Evolutionary conservation across 2,113 vertebrate species (phyloP).

Genomic region (Halcyon senegalensis): DNA sequence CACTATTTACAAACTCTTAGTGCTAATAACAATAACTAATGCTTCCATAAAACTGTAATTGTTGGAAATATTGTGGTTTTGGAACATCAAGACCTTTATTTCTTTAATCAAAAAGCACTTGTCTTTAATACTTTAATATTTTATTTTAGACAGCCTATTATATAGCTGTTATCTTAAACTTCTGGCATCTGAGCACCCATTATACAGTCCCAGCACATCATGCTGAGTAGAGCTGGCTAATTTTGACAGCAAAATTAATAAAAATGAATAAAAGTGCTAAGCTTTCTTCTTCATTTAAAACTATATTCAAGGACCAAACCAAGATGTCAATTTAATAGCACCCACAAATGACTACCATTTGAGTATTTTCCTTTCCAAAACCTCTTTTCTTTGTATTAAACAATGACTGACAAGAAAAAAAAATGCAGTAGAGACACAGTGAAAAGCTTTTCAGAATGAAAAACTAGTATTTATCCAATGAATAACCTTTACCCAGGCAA

Average conservation of each 20-base stretch:
- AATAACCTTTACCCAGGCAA: background rate
- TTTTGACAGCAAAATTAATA: background rate
- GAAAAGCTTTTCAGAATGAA: conserved; percentile 15
- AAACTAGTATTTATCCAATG: conserved; percentile 12
- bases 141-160: background rate
- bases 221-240: background rate
- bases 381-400: background rate
- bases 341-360: background rate
- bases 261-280: background rate
- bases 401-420: background rate
- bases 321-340: background rate
- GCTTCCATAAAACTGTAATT: background rate
- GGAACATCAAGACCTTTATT: background rate
- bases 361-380: background rate
- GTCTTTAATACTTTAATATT: background rate
- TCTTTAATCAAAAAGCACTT: background rate
- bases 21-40: background rate
- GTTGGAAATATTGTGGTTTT: background rate
- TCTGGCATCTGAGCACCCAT: background rate
- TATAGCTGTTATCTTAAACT: background rate
- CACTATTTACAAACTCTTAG: background rate
- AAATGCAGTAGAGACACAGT: background rate
- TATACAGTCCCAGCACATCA: background rate
- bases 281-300: background rate
- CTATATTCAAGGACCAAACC: background rate